phyloP scores from a whole-genome alignment of 1,140 invertebrate species.

The Rhopalosiphum maidis region DNA sequence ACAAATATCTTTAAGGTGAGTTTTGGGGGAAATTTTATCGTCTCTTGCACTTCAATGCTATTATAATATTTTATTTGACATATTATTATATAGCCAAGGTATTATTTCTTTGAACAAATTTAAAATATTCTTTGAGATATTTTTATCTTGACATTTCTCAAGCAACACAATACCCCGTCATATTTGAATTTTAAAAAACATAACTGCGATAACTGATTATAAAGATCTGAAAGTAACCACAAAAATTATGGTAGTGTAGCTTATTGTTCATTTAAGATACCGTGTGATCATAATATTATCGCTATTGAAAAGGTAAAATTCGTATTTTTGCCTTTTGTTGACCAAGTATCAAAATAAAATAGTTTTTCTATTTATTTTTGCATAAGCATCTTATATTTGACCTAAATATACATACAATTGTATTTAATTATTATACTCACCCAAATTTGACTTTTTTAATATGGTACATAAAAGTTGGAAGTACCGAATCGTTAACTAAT shows the following conservation, averaged over 20 bases:
- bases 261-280: neutral
- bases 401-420: neutral
- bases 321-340: neutral
- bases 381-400: neutral
- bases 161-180: neutral
- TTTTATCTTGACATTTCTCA: neutral
- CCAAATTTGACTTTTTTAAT: neutral
- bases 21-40: neutral
- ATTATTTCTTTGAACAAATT: neutral
- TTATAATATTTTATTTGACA: neutral
- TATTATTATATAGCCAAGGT: neutral
- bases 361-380: neutral
- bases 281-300: neutral
- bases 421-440: neutral
- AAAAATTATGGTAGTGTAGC: neutral
- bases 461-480: neutral
- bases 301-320: neutral
- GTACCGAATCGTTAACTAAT: neutral
- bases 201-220: neutral
- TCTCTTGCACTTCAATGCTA: neutral
- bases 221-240: neutral
- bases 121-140: neutral
- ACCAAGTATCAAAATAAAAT: neutral
- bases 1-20: neutral
- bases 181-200: neutral